Evolutionary conservation across 2,113 vertebrate genomes (phyloP).

Genomic region (Dolichotis patagonum): DNA sequence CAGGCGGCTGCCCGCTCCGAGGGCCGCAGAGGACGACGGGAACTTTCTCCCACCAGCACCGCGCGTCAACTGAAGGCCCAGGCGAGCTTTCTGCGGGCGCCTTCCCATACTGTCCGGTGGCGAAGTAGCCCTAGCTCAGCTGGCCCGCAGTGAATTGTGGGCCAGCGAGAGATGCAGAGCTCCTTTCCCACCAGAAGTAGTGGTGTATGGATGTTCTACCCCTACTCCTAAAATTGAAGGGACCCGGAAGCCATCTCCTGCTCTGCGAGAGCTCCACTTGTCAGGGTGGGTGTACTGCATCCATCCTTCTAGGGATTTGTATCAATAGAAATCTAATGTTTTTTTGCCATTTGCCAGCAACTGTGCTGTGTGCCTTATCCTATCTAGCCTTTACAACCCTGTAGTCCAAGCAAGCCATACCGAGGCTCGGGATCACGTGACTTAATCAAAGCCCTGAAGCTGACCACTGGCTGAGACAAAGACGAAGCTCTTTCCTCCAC

Average conservation of each 20-base stretch:
- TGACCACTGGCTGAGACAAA: neutral
- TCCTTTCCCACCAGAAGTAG: neutral
- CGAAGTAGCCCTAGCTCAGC: neutral
- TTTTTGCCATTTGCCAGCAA: neutral
- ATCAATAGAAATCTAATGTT: fast-evolving
- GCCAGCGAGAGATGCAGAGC: neutral
- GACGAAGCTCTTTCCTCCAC: neutral
- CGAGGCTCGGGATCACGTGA: neutral
- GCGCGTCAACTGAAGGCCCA: neutral
- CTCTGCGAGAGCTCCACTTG: neutral
- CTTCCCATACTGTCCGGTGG: neutral
- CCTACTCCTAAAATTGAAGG: neutral
- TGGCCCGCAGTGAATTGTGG: neutral
- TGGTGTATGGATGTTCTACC: neutral
- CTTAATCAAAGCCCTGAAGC: neutral
- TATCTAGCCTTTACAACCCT: neutral
- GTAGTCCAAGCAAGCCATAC: too few relatives aligned
- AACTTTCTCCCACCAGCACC: neutral
- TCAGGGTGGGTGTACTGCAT: too few relatives aligned
- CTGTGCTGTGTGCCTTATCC: neutral
- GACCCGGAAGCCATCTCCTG: neutral
- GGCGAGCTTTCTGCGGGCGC: fast-evolving
- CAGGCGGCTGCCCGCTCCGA: neutral
- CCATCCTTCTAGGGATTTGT: too few relatives aligned
- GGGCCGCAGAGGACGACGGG: neutral